Evolutionary conservation across 2,888 invertebrate species (phyloP).

Genomic region (Chironomus tentans): DNA sequence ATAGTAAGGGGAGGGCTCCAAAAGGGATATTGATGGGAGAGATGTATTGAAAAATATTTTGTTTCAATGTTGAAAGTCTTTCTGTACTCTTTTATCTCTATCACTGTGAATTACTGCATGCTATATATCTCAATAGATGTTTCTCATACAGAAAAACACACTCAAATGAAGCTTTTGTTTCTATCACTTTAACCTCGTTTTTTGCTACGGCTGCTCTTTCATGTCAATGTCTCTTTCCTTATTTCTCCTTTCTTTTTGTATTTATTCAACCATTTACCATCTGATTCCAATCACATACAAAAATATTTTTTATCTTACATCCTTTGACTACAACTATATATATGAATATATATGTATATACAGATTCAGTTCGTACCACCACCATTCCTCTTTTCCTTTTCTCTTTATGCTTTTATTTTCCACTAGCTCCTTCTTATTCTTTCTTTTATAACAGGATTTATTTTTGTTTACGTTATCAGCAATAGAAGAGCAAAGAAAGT

Average conservation of each 20-base stretch:
- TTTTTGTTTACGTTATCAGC: conserved; percentile 26
- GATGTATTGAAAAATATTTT: not conserved
- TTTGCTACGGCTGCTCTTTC: not conserved
- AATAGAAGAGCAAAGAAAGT: not conserved
- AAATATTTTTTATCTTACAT: too few relatives aligned
- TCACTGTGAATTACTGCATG: not conserved
- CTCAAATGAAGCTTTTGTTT: not conserved
- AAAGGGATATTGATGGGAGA: not conserved
- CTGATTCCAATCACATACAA: conserved; percentile 6
- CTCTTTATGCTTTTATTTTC: not conserved
- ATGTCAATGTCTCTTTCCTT: not conserved
- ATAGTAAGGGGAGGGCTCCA: too few relatives aligned
- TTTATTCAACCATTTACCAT: not conserved
- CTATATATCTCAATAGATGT: not conserved
- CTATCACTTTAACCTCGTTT: not conserved
- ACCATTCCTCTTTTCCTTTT: not conserved
- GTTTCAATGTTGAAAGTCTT: not conserved
- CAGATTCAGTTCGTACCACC: too few relatives aligned
- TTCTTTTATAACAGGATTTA: conserved; percentile 13
- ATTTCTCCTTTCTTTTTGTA: not conserved
- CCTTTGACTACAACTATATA: too few relatives aligned
- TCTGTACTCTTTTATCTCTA: not conserved
- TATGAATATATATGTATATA: not conserved
- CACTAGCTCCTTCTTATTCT: not conserved
- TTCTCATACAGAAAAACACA: not conserved